Evolutionary conservation across 2,888 invertebrate species (phyloP), one percentile per base, ranked within the genome.

Genomic region (Julus scanicus): DNA sequence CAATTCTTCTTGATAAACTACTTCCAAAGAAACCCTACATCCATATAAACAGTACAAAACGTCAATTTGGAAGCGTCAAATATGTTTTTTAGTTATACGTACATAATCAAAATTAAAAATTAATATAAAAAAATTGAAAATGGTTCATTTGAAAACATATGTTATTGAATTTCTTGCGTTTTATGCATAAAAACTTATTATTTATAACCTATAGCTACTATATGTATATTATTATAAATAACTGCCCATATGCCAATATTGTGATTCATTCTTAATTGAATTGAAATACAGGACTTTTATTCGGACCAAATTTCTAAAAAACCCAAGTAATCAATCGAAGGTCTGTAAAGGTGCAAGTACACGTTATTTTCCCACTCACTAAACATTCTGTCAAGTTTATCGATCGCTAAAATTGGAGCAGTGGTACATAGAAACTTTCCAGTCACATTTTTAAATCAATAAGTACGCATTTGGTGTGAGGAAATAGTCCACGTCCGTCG

Each of bases 401-500:
- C 29, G 71, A 71, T 71, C 9, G 71, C 29, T 71, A 29, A 71
- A 71, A 71, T 71, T 63, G 71, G 71, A 71, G 71, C 29, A 29
- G 71, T 71, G 71, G 71, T 29, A 29, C 71, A 71, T 9, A 71
- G 71, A 71, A 71, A 71, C 71, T 71, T 71, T 71, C 71, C 20
- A 71, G 71, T 29, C 29, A n/a, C 71, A 71, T 29, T 71, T 71
- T 71, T 71, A 71, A 71, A 71, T 71, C 71, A 71, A 71, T 71
- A 71, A 71, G 11, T 29, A 29, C 11, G 71, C 29, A 71, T 29
- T 29, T 29, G 71, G 29, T 29, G 29, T 29, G 71, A 71, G 71
- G 71, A 71, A 71, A 71, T 71, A 71, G 71, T 71, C 71, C 71
- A 71, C 29, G 29, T 9, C 29, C 29, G 29, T 9, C 29, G 9